These are phyloP conservation scores for Knipowitschia caucasica DNA, from an alignment of 2,797 vertebrate genomes.

Conservation along the genomic window DNA sequence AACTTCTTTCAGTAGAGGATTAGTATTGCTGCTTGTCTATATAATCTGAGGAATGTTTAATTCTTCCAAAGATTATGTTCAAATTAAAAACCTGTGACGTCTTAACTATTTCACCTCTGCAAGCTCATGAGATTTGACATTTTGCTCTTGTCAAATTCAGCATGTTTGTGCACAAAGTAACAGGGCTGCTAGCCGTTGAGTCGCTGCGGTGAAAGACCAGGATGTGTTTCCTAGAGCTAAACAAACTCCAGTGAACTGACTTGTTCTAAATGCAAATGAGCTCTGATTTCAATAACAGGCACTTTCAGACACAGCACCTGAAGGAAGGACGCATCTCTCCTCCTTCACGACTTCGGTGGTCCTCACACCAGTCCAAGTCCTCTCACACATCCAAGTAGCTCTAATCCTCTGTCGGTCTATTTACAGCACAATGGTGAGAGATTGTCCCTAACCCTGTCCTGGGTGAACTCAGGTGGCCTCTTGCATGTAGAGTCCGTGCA, in stretches of 20 bases:
- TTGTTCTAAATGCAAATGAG: conserved; percentile 10
- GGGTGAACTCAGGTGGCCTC: conserved; percentile 2
- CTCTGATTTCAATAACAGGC: conserved; percentile 5
- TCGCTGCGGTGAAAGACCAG: background rate
- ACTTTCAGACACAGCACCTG: background rate
- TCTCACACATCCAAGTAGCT: conserved; percentile 50
- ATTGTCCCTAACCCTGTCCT: conserved; percentile 44
- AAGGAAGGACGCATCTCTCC: background rate
- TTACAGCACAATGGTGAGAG: conserved; percentile 43
- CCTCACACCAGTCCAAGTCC: conserved; percentile 32
- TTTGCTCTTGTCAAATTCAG: background rate
- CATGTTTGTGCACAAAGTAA: conserved; percentile 2
- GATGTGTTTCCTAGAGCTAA: conserved; percentile 9
- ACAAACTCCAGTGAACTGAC: conserved; percentile 7
- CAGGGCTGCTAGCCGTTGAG: background rate
- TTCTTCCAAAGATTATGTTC: background rate
- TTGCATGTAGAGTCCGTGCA: conserved; percentile 5
- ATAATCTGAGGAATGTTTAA: background rate
- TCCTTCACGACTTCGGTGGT: conserved; percentile 10
- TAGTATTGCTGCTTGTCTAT: background rate
- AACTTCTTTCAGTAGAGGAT: background rate
- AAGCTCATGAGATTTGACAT: background rate
- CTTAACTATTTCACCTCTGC: background rate
- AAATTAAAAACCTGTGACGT: background rate
- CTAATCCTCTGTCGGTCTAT: conserved; percentile 62